Percentiles rank a stretch among this genome's conserved stretches.
Evolutionary conservation across 2,888 invertebrate species (phyloP).

Genomic region (Mesorhabditis sp.): DNA sequence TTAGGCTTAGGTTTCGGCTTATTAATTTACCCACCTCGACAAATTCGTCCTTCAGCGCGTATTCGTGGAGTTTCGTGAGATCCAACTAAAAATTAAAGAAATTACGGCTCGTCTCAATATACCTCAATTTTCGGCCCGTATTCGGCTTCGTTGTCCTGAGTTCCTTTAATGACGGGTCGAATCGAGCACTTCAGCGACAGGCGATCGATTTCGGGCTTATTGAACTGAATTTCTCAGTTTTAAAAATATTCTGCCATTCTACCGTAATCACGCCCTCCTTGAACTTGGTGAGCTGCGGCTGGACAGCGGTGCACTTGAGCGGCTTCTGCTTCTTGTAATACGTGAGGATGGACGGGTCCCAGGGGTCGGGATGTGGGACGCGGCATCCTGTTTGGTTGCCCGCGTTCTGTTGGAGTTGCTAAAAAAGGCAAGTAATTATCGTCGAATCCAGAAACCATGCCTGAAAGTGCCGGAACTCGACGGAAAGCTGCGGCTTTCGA

Average conservation of each 20-base stretch:
- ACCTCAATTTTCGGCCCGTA: conserved; percentile 18
- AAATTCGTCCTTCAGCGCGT: conserved; percentile 21
- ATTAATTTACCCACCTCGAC: conserved; percentile 23
- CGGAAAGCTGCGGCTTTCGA: neutral
- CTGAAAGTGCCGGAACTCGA: neutral
- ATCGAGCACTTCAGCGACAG: conserved; percentile 19
- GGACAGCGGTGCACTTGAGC: conserved; percentile 24
- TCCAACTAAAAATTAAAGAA: conserved; percentile 7
- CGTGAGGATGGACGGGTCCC: conserved; percentile 35
- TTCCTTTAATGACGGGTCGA: conserved; percentile 21
- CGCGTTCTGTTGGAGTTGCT: neutral
- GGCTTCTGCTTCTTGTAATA: conserved; percentile 31
- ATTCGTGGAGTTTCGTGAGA: conserved; percentile 13
- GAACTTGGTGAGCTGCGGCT: conserved; percentile 24
- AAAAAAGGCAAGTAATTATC: neutral
- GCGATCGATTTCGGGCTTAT: conserved; percentile 11
- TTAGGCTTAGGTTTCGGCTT: neutral
- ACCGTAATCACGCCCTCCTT: conserved; percentile 21
- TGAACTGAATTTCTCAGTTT: conserved; percentile 22
- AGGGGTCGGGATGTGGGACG: conserved; percentile 40
- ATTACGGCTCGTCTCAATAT: neutral
- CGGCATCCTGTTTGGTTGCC: conserved; percentile 23
- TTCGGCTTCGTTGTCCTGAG: conserved; percentile 27
- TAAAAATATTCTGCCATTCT: neutral
- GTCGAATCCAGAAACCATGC: neutral